phyloP scores from a whole-genome alignment of 2,888 invertebrate species.

The Drosophila testacea region DNA sequence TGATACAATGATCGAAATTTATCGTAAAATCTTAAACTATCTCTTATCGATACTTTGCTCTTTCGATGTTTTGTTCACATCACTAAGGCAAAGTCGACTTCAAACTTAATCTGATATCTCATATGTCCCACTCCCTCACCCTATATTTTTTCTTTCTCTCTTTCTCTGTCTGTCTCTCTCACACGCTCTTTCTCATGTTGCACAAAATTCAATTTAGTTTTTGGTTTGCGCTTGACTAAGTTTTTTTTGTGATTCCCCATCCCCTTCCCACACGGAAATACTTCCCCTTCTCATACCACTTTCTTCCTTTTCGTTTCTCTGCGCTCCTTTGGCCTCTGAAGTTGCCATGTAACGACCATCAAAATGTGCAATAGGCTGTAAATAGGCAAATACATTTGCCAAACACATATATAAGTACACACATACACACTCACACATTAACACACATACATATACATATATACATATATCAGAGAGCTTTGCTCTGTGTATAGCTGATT shows the following conservation, averaged over 20 bases:
- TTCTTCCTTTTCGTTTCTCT: not conserved
- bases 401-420: constrained; percentile 31
- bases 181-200: constrained; percentile 29
- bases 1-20: too few species aligned
- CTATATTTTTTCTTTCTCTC: not conserved
- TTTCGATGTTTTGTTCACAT: not conserved
- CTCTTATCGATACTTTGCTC: too few species aligned
- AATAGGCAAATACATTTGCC: constrained; percentile 76
- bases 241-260: constrained; percentile 42
- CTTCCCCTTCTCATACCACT: not conserved
- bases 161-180: not conserved
- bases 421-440: constrained; percentile 10
- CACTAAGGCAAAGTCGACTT: constrained; percentile 5
- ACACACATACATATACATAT: not conserved
- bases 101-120: constrained; percentile 41
- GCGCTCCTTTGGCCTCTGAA: not conserved
- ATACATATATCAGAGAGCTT: not conserved
- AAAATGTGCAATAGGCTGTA: constrained; percentile 80
- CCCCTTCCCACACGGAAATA: not conserved
- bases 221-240: constrained; percentile 75
- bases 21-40: too few species aligned
- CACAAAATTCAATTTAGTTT: constrained; percentile 78
- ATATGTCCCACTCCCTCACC: constrained; percentile 7
- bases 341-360: constrained; percentile 50
- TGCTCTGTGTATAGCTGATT: constrained; percentile 58